phyloP scores from a whole-genome alignment of 1,140 invertebrate genomes.

The Cyphomyrmex costatus region DNA sequence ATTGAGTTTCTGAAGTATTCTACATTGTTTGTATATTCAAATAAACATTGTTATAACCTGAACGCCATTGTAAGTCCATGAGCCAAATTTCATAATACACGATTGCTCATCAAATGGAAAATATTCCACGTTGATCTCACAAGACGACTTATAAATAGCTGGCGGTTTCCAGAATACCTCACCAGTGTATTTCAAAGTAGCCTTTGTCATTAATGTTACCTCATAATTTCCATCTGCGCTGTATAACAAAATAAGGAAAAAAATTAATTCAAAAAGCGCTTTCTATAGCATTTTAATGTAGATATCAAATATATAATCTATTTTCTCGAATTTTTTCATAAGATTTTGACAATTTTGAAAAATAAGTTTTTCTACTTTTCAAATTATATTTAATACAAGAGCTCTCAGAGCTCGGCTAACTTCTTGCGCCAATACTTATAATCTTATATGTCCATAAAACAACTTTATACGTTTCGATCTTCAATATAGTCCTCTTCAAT shows the following conservation, averaged over 20 bases:
- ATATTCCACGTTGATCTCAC: constrained; percentile 98
- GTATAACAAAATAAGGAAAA: constrained; percentile 65
- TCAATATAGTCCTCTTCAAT: too few relatives aligned
- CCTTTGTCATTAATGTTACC: constrained; percentile 98
- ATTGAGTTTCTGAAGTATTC: neutral
- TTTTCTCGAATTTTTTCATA: neutral
- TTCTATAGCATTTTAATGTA: neutral
- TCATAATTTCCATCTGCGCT: constrained; percentile 99
- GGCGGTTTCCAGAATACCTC: constrained; percentile 99
- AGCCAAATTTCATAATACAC: constrained; percentile 98
- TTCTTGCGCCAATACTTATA: too few relatives aligned
- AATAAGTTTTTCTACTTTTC: neutral
- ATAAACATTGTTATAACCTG: constrained; percentile 88
- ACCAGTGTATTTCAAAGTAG: constrained; percentile 95
- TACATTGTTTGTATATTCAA: neutral
- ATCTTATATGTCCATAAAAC: too few relatives aligned
- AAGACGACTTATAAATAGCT: constrained; percentile 99
- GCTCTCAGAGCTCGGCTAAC: too few relatives aligned
- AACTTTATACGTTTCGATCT: too few relatives aligned
- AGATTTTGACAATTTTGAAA: neutral
- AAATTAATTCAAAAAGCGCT: constrained; percentile 1
- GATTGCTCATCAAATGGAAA: constrained; percentile 98
- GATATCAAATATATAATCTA: constrained; percentile 13
- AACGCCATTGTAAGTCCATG: constrained; percentile 97
- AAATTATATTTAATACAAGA: too few relatives aligned